These are phyloP conservation scores for Nomada goodeniana DNA, from an alignment of 2,888 invertebrate genomes.

Conservation along the genomic window DNA sequence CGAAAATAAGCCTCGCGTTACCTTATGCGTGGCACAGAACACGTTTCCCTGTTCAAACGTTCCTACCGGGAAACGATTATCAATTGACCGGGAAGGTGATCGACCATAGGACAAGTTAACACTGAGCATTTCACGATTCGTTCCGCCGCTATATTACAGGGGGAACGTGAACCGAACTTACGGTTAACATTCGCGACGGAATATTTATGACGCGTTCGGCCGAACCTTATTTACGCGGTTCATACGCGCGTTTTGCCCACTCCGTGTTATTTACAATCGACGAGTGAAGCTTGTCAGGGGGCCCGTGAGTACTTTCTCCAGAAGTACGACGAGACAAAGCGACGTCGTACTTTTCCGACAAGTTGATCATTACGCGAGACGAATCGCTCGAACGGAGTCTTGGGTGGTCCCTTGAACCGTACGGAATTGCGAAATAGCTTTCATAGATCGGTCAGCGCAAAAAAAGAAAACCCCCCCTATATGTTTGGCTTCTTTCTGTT, in stretches of 20 bases:
- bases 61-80: background rate
- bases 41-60: background rate
- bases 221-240: conserved; percentile 32
- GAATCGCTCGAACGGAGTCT: background rate
- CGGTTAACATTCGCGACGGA: conserved; percentile 2
- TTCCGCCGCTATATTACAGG: background rate
- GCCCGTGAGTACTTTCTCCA: background rate
- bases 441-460: background rate
- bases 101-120: background rate
- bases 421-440: conserved; percentile 1
- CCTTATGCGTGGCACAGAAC: too few relatives aligned
- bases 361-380: background rate
- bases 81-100: background rate
- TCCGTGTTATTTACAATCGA: background rate
- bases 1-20: background rate
- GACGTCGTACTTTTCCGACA: background rate
- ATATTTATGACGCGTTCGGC: conserved; percentile 21
- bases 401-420: conserved; percentile 6
- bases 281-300: background rate
- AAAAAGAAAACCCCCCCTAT: background rate
- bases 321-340: background rate
- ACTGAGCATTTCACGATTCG: background rate
- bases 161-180: conserved; percentile 17
- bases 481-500: background rate
- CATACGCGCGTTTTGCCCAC: too few relatives aligned